These are phyloP conservation scores for Diplosoma virens DNA, from an alignment of 23 tunicate genomes.

Conservation along the genomic window DNA sequence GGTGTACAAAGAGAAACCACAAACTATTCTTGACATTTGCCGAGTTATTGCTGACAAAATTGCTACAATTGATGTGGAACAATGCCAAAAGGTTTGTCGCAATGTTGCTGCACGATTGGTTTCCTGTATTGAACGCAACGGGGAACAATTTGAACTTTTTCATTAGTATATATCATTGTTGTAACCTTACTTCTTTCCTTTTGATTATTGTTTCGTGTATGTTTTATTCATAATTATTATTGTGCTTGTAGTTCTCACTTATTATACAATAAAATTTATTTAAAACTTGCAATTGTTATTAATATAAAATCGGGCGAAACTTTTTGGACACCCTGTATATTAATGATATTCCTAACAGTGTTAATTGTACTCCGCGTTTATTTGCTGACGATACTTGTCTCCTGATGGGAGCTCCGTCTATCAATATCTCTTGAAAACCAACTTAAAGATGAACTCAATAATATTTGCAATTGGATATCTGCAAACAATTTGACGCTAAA, in stretches of 20 bases:
- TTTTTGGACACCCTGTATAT: constrained; percentile 23
- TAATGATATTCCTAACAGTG: no score
- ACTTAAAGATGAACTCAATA: no score
- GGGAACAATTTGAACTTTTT: constrained; percentile 11
- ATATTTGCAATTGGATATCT: no score
- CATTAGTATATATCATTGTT: neutral
- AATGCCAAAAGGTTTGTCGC: constrained; percentile 33
- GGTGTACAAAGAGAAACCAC: constrained; percentile 39
- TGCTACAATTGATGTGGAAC: constrained; percentile 35
- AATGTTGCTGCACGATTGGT: constrained; percentile 29
- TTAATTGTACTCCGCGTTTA: no score
- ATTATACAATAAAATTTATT: constrained; percentile 23
- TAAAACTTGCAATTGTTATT: constrained; percentile 18
- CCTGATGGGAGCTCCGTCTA: no score
- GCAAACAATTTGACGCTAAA: no score
- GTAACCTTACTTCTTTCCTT: constrained; percentile 4
- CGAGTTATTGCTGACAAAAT: constrained; percentile 39
- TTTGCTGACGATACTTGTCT: no score
- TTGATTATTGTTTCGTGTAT: constrained; percentile 3
- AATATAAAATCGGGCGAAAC: constrained; percentile 22
- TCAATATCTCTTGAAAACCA: no score
- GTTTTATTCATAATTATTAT: constrained; percentile 18
- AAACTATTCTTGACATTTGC: constrained; percentile 32
- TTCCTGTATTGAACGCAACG: constrained; percentile 26
- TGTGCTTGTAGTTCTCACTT: constrained; percentile 13